Evolutionary conservation across 2,113 vertebrate species (phyloP), one percentile per base, ranked within the genome.

Genomic region (Arizona elegans): DNA sequence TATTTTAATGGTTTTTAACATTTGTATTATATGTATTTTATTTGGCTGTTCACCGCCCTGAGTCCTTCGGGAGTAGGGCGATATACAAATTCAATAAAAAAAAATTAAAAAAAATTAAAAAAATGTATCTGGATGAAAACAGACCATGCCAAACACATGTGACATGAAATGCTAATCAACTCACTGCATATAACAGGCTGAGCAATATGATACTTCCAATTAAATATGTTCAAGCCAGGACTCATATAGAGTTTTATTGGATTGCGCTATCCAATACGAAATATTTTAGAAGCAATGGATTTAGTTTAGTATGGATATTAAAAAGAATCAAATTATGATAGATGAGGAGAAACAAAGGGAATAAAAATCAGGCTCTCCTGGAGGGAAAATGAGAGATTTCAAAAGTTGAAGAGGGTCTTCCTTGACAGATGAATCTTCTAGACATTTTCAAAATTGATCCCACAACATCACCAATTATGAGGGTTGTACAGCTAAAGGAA

Each of bases 121-220:
- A n/a, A n/a, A n/a, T 24, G 86, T 13, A 0, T 5, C 56, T 93
- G 65, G 17, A 47, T 91, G 11, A 65, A 89, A 93, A 56, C 43
- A 1, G n/a, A 0, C 1, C 54, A 1, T 0, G 5, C 75, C 3
- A 13, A 92, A 62, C 62, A 94, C n/a, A 19, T 90, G 47, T 11
- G 88, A 62, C 86, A 90, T 86, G 52, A 53, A 1, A 92, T 89
- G 93, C 90, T 13, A n/a, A 26, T 8, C 88, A 86, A 92, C 43
- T 55, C 59, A 29, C 52, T 24, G 87, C 23, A 75, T 88, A n/a
- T 55, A 86, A 65, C 59, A 90, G 50, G 93, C 5, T n/a, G 70
- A 65, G 3, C 50, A 86, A 33, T 43, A 90, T 90, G 94, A 93
- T 1, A 91, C 21, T 58, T 81, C 81, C 92, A 93, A 90, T 90